A percentile compares a stretch with the other conserved stretches of the same genome.
phyloP scores from a whole-genome alignment of 1,140 invertebrate genomes.

The Drosophila bifasciata region DNA sequence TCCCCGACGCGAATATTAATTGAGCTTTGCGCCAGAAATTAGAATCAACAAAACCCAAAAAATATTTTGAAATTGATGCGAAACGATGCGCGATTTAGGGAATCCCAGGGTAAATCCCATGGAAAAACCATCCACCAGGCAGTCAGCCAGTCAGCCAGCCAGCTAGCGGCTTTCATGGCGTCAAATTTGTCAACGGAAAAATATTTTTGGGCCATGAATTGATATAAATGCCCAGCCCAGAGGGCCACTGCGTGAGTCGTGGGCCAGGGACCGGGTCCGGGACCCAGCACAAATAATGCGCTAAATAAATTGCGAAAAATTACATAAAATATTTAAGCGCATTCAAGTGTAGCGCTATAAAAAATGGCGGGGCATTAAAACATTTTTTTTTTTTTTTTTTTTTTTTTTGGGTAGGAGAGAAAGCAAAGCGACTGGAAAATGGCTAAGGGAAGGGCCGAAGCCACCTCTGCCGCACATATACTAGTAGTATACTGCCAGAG shows the following conservation, averaged over 20 bases:
- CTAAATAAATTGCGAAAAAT: constrained; percentile 83
- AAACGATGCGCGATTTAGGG: constrained; percentile 30
- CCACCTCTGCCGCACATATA: no score
- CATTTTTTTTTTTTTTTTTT: constrained; percentile 40
- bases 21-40: constrained; percentile 49
- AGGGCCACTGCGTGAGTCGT: not conserved
- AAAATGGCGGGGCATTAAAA: constrained; percentile 79
- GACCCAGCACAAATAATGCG: constrained; percentile 62
- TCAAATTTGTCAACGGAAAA: constrained; percentile 57
- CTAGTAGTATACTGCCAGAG: no score
- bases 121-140: not conserved
- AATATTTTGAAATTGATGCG: constrained; percentile 71
- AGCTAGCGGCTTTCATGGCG: constrained; percentile 14
- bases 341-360: constrained; percentile 78
- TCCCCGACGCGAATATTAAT: constrained; percentile 59
- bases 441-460: not conserved
- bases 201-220: constrained; percentile 52
- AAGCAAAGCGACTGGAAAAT: constrained; percentile 77
- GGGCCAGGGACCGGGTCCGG: constrained; percentile 10
- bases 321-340: constrained; percentile 83
- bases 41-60: constrained; percentile 13
- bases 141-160: no score
- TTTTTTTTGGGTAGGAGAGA: constrained; percentile 16
- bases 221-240: constrained; percentile 65
- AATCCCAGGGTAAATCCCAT: constrained; percentile 13